Evolutionary conservation across 2,113 vertebrate genomes (phyloP).

Genomic region (Microtus oregoni): DNA sequence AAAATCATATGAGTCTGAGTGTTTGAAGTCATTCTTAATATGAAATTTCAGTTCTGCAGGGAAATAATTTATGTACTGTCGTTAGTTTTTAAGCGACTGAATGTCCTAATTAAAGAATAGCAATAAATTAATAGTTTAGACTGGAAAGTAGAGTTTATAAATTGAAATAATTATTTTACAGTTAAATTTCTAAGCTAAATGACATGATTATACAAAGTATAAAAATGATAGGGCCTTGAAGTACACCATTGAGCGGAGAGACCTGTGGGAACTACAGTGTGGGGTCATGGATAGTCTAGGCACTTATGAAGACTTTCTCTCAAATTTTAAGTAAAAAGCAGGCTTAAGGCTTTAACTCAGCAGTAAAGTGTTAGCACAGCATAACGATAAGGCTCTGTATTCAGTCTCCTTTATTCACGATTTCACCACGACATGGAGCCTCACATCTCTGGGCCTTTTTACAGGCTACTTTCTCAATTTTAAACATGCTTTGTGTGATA

Average conservation of each 20-base stretch:
- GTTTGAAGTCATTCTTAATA: not conserved
- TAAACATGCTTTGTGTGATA: not conserved
- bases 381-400: too few relatives aligned
- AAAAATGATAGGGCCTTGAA: not conserved
- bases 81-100: not conserved
- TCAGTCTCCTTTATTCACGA: not conserved
- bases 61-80: not conserved
- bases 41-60: not conserved
- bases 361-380: not conserved
- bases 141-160: not conserved
- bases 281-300: not conserved
- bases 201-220: not conserved
- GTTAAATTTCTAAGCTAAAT: not conserved
- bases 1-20: not conserved
- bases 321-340: not conserved
- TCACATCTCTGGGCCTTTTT: not conserved
- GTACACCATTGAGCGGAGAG: not conserved
- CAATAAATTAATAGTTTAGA: not conserved
- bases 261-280: not conserved
- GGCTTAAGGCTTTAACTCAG: too few relatives aligned
- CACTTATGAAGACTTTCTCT: not conserved
- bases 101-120: not conserved
- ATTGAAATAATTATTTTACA: constrained; percentile 27
- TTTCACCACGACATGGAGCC: not conserved
- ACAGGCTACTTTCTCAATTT: not conserved